A percentile compares a stretch with the other conserved stretches of the same genome.
Conservation (phyloP, 2,888 invertebrate species). For the Odontocolon sp. region DNA sequence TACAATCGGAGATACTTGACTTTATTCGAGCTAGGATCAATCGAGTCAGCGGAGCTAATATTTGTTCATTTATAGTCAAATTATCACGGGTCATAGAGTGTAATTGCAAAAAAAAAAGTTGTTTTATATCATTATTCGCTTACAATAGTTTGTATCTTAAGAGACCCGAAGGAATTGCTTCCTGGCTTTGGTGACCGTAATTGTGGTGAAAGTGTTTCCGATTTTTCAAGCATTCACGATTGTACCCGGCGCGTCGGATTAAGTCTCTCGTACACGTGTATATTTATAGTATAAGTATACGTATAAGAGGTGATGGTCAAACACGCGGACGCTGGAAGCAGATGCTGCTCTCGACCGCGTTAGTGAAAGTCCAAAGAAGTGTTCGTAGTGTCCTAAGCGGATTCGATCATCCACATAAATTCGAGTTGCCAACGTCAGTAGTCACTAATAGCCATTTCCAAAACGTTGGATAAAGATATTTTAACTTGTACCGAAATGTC, state of each 20-base stretch:
- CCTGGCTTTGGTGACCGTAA: conserved; percentile 67
- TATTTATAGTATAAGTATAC: neutral
- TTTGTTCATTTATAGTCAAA: neutral
- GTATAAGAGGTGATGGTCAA: conserved; percentile 2
- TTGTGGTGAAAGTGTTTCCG: conserved; percentile 75
- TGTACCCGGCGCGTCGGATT: conserved; percentile 53
- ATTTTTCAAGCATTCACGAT: conserved; percentile 67
- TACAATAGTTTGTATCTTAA: neutral
- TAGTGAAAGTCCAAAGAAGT: conserved; percentile 74
- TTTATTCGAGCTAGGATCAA: neutral
- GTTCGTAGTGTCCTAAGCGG: conserved; percentile 24
- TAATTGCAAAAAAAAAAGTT: neutral
- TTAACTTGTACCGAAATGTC: neutral
- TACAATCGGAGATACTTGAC: neutral
- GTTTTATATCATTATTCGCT: neutral
- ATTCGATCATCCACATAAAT: conserved; percentile 35
- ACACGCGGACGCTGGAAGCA: conserved; percentile 54
- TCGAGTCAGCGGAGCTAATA: neutral
- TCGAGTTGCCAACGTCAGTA: neutral
- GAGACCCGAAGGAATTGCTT: conserved; percentile 58
- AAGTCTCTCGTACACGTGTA: conserved; percentile 19
- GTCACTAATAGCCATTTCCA: neutral
- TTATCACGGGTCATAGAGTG: neutral
- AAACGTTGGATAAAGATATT: neutral
- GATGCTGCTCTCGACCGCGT: conserved; percentile 69